These are phyloP conservation scores for Antheraea pernyi DNA, from an alignment of 1,140 invertebrate genomes.

Conservation along the genomic window DNA sequence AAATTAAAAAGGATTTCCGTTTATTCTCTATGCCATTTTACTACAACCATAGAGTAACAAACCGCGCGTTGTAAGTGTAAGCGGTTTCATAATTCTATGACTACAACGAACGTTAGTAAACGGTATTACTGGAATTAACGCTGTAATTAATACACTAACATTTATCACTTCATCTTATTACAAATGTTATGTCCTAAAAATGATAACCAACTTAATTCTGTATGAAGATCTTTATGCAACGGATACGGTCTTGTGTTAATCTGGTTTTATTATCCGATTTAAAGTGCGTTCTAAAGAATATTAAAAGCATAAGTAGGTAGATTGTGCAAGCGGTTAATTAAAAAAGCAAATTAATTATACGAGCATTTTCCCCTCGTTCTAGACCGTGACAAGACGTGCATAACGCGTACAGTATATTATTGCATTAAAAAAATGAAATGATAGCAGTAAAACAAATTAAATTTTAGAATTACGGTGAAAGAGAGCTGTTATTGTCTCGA, in stretches of 20 bases:
- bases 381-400: slow-evolving; percentile 43
- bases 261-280: not conserved
- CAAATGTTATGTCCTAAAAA: not conserved
- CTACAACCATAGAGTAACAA: too few relatives aligned
- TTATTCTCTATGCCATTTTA: too few relatives aligned
- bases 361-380: slow-evolving; percentile 40
- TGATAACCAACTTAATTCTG: not conserved
- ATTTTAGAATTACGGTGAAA: slow-evolving; percentile 12
- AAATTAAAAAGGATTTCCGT: too few relatives aligned
- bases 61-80: too few relatives aligned
- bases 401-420: not conserved
- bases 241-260: not conserved
- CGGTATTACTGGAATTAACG: not conserved
- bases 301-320: not conserved
- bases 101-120: not conserved
- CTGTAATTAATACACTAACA: not conserved
- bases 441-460: not conserved
- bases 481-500: slow-evolving; percentile 30
- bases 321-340: slow-evolving; percentile 23
- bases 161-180: not conserved
- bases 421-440: slow-evolving; percentile 5
- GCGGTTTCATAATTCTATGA: too few relatives aligned
- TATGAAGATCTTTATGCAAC: not conserved
- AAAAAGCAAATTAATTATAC: slow-evolving; percentile 42
- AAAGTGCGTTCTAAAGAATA: not conserved